Base-by-base conservation (phyloP, 2,888 invertebrate species). In the Pseudanteris insignis region DNA sequence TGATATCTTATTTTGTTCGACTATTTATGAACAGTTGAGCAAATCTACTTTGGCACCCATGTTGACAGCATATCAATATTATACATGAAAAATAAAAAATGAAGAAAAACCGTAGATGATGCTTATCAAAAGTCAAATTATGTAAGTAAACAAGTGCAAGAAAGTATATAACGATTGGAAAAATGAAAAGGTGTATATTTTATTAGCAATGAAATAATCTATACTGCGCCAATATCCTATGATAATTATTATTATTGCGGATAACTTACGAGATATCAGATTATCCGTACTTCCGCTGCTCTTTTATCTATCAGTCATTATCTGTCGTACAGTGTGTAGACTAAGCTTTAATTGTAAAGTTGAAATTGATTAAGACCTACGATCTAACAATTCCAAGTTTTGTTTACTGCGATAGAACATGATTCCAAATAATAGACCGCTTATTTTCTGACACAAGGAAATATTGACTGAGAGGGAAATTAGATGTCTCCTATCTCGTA, bases 211-310 rank as follows among this genome's bases (percentile, higher is more conserved):
- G 44, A 57, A 32, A 47, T 43, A 54, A 58, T 51, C 53, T 58
- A 63, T 58, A 53, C 58, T 63, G 63, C 63, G 63, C 57, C 60
- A 60, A 57, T 60, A 55, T 57, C 63, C 53, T 57, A 59, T 57
- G 60, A 60, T 65, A 63, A 65, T 57, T 59, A 65, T 65, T 60
- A 63, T 61, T 63, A 58, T 54, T 63, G 64, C 66, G 67, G 71
- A 69, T 71, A 68, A 75, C 73, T 71, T 70, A 70, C 75, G 72
- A 73, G 67, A 72, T 67, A 67, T 69, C 65, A 54, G 63, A 66
- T 64, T 64, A 55, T 67, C 65, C 67, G 63, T 66, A 66, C 67
- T 65, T 68, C 29, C 60, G 67, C 71, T 72, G 64, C 73, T 70
- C 72, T 69, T 70, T 69, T 71, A 68, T 70, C 65, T 70, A 66